These are phyloP conservation scores for Grammomys dolichurus DNA, from an alignment of 2,113 vertebrate species.

Conservation along the genomic window DNA sequence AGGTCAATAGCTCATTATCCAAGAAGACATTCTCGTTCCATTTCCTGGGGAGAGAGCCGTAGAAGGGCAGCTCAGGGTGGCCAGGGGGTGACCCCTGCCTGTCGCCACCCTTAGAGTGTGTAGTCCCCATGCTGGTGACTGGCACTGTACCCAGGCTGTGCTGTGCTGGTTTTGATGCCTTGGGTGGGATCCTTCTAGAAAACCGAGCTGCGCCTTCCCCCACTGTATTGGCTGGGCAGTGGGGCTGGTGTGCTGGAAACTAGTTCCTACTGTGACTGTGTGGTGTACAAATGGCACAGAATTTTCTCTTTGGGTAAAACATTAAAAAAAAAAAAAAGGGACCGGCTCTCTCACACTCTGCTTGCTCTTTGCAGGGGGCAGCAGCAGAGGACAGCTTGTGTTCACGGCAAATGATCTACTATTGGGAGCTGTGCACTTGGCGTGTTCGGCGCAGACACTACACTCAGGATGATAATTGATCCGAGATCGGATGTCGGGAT, in stretches of 20 bases:
- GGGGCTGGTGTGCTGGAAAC: constrained; percentile 86
- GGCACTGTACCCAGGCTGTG: constrained; percentile 74
- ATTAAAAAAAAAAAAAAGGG: not conserved
- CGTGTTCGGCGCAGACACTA: not conserved
- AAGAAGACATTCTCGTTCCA: constrained; percentile 89
- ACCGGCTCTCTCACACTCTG: not conserved
- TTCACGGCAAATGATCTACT: constrained; percentile 71
- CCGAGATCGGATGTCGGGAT: not conserved
- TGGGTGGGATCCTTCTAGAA: constrained; percentile 87
- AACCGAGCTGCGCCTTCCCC: constrained; percentile 81
- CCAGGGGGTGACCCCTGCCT: constrained; percentile 62
- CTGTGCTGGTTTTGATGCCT: constrained; percentile 82
- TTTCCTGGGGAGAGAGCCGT: constrained; percentile 86
- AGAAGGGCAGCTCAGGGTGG: constrained; percentile 84
- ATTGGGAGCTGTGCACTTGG: not conserved
- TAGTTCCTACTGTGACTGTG: constrained; percentile 86
- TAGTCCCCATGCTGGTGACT: constrained; percentile 84
- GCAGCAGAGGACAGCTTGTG: constrained; percentile 71
- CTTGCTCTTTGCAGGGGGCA: constrained; percentile 73
- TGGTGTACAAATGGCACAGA: constrained; percentile 83
- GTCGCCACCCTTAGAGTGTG: constrained; percentile 83
- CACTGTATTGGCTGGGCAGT: constrained; percentile 86
- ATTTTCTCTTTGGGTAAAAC: constrained; percentile 84
- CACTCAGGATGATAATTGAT: not conserved
- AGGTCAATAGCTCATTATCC: constrained; percentile 91